Evolutionary conservation across 2,113 vertebrate genomes (phyloP).

Genomic region (Callorhinus ursinus): DNA sequence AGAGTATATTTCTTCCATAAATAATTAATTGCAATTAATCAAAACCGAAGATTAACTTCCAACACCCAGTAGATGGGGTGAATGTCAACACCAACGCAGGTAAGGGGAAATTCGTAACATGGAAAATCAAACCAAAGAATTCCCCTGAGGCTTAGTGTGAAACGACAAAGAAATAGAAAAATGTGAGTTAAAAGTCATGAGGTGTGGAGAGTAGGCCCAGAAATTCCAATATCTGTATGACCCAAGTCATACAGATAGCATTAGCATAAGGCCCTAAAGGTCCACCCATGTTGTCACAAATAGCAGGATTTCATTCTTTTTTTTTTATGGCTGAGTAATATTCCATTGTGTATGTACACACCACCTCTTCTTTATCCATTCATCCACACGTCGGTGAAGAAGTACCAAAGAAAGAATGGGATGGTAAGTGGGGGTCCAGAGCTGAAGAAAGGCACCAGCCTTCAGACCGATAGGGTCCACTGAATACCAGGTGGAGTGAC

Average conservation of each 20-base stretch:
- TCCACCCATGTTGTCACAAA: no score
- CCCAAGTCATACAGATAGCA: no score
- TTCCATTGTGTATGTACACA: no score
- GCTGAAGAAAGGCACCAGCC: neutral
- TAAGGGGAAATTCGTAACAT: neutral
- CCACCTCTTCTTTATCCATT: no score
- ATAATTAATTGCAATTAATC: neutral
- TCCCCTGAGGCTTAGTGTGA: neutral
- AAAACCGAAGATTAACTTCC: constrained; percentile 38
- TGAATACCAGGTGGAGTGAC: neutral
- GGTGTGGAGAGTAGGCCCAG: neutral
- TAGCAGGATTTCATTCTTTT: no score
- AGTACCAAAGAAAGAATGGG: neutral
- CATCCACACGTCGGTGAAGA: neutral
- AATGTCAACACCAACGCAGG: neutral
- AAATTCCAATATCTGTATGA: neutral
- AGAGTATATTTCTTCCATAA: neutral
- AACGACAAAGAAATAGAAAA: neutral
- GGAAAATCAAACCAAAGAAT: neutral
- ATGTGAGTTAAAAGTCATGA: neutral
- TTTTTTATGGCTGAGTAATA: no score
- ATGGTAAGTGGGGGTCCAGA: neutral
- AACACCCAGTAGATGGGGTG: neutral
- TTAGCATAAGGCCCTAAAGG: no score
- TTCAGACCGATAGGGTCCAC: neutral